A percentile compares a stretch with the other conserved stretches of the same genome.
Conservation (phyloP, 2,888 invertebrate species). For the Mythimna vitellina region DNA sequence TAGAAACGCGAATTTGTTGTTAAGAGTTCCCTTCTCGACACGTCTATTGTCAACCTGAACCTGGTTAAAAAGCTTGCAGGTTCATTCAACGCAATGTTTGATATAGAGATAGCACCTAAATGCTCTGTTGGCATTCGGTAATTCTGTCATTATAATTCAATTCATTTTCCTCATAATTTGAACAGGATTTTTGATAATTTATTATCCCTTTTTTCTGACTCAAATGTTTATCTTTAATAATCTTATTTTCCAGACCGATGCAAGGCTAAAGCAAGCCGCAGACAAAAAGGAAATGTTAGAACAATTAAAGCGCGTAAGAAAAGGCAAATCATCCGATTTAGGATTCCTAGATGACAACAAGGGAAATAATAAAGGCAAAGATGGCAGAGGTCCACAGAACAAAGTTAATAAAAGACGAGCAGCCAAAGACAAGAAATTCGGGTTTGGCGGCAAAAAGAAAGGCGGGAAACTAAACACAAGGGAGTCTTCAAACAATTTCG, state of each 20-base stretch:
- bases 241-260: slow-evolving; percentile 92
- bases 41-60: no score
- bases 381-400: slow-evolving; percentile 73
- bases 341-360: slow-evolving; percentile 94
- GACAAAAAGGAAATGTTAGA: slow-evolving; percentile 98
- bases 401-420: slow-evolving; percentile 89
- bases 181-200: no score
- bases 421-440: slow-evolving; percentile 96
- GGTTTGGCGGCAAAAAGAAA: slow-evolving; percentile 98
- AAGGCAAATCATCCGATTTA: slow-evolving; percentile 95
- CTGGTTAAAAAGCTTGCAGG: no score
- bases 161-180: no score
- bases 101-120: no score
- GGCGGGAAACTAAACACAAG: slow-evolving; percentile 96
- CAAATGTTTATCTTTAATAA: no score
- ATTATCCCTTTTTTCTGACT: no score
- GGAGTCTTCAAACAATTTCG: slow-evolving; percentile 93
- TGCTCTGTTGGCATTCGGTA: no score
- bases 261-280: slow-evolving; percentile 95
- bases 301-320: slow-evolving; percentile 97
- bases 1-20: no score
- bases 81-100: no score
- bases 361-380: slow-evolving; percentile 70
- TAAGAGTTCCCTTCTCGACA: no score
- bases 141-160: no score